These are phyloP conservation scores for Vireo altiloquus DNA, from an alignment of 2,113 vertebrate species.

Conservation along the genomic window DNA sequence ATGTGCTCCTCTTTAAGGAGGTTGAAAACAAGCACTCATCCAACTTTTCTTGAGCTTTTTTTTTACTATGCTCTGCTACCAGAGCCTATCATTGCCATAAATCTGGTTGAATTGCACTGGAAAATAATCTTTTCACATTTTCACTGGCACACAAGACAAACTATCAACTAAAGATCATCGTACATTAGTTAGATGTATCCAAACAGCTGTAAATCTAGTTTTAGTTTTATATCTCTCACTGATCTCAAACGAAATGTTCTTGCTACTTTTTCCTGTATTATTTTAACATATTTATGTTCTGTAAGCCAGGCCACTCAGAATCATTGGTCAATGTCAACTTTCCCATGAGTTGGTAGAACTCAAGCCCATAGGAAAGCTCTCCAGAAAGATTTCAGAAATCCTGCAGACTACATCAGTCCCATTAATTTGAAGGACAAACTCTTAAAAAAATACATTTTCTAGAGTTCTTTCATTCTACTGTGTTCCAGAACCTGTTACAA, in stretches of 20 bases:
- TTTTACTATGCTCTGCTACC: constrained; percentile 1
- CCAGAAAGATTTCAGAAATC: constrained; percentile 24
- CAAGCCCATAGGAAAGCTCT: constrained; percentile 6
- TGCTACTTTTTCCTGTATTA: background rate
- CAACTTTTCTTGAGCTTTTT: background rate
- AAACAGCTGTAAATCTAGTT: constrained; percentile 28
- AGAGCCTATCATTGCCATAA: constrained; percentile 30
- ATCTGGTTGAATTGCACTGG: constrained; percentile 42
- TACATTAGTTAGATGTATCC: constrained; percentile 4
- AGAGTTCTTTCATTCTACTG: background rate
- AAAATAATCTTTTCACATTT: constrained; percentile 58
- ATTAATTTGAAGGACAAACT: background rate
- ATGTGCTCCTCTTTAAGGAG: background rate
- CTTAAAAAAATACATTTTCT: background rate
- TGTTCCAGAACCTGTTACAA: background rate
- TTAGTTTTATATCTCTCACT: background rate
- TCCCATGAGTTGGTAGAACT: constrained; percentile 22
- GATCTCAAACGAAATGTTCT: background rate
- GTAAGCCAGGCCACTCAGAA: constrained; percentile 21
- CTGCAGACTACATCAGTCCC: background rate
- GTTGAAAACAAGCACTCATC: background rate
- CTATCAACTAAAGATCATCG: background rate
- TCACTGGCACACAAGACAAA: constrained; percentile 39
- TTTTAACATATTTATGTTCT: constrained; percentile 12
- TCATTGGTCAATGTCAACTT: background rate